These are phyloP conservation scores for Phalloptychus januarius DNA, from an alignment of 2,797 vertebrate genomes.

Conservation along the genomic window DNA sequence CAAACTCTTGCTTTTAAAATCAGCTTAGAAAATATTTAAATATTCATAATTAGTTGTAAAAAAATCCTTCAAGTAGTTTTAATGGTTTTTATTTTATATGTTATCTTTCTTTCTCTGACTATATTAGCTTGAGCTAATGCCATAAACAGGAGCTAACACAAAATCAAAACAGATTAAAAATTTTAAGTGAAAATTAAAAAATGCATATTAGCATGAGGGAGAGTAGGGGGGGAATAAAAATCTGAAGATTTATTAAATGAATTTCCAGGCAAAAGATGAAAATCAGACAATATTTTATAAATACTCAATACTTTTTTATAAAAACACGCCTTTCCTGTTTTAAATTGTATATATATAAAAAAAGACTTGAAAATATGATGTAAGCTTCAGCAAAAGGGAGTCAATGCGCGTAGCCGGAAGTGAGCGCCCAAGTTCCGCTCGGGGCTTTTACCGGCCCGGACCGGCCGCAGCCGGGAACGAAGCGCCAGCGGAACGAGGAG, in stretches of 20 bases:
- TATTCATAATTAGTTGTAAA: too few species aligned
- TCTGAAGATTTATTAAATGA: too few species aligned
- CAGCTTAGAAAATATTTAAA: neutral
- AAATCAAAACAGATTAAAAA: too few species aligned
- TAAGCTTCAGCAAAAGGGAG: neutral
- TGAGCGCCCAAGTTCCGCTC: neutral
- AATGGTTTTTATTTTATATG: neutral
- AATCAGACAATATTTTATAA: too few species aligned
- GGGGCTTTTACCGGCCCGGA: neutral
- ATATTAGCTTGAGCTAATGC: too few species aligned
- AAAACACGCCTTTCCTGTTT: neutral
- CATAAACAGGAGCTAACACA: too few species aligned
- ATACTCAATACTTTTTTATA: too few species aligned
- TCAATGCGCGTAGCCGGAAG: neutral
- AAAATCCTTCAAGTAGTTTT: neutral
- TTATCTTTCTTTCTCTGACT: neutral
- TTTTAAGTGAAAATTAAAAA: too few species aligned
- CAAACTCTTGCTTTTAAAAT: neutral
- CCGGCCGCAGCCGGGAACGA: neutral
- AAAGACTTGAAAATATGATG: neutral
- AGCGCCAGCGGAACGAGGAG: neutral
- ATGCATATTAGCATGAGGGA: too few species aligned
- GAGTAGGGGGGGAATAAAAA: too few species aligned
- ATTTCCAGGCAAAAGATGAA: too few species aligned
- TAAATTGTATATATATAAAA: too few species aligned